Conservation (phyloP, 2,888 invertebrate genomes). For the Aspidapion aeneum region DNA sequence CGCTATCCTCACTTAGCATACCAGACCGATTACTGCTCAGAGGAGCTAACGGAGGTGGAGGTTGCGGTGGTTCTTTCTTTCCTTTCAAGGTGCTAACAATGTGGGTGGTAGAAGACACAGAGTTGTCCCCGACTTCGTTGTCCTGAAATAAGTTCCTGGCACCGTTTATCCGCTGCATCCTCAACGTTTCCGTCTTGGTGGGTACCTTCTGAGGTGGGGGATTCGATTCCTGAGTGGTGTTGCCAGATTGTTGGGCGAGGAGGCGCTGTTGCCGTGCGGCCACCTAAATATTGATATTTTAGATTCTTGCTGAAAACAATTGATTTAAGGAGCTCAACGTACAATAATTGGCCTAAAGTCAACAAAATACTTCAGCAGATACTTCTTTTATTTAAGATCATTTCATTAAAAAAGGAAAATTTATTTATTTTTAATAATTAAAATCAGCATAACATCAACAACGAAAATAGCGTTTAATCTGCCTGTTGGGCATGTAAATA, state of each 20-base stretch:
- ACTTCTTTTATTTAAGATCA: no score
- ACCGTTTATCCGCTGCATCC: constrained; percentile 44
- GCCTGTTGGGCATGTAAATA: no score
- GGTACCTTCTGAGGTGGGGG: constrained; percentile 35
- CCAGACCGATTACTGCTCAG: constrained; percentile 35
- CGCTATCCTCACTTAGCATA: constrained; percentile 46
- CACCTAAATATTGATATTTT: constrained; percentile 53
- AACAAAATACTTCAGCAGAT: no score
- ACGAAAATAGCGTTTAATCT: no score
- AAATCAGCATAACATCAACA: no score
- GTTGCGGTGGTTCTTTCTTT: constrained; percentile 48
- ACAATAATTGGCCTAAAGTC: no score
- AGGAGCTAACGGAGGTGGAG: constrained; percentile 51
- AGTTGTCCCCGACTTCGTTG: constrained; percentile 44
- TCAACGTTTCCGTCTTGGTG: constrained; percentile 41
- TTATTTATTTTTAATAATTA: no score
- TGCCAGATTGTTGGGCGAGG: constrained; percentile 49
- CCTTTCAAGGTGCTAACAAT: constrained; percentile 40
- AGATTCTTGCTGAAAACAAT: no score
- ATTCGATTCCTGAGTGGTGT: constrained; percentile 2
- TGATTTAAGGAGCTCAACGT: no score
- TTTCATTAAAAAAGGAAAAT: no score
- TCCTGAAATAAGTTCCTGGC: constrained; percentile 44
- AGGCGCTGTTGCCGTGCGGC: constrained; percentile 64
- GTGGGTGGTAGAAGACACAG: constrained; percentile 44